phyloP scores from a whole-genome alignment of 2,113 vertebrate genomes.

The Amphilophus citrinellus region DNA sequence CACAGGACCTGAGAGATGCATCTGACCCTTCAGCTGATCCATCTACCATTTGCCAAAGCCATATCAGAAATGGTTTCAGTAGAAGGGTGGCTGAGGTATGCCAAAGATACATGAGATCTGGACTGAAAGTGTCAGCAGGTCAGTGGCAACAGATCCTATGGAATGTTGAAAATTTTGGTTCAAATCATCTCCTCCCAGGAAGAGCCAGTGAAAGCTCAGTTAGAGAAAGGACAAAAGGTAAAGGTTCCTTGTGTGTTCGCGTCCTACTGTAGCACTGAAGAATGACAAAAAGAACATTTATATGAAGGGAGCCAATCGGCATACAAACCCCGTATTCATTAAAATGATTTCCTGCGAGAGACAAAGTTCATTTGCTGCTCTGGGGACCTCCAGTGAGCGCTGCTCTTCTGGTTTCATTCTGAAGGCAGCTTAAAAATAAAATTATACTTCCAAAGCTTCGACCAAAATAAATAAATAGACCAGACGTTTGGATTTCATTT shows the following conservation, averaged over 20 bases:
- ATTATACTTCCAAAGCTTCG: neutral
- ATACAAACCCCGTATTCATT: conserved; percentile 5
- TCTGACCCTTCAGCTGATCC: too few species aligned
- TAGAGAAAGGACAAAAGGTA: neutral
- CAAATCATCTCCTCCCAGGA: neutral
- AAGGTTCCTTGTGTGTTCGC: neutral
- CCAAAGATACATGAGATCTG: too few species aligned
- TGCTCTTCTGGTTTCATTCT: neutral
- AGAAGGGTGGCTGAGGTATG: too few species aligned
- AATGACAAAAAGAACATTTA: neutral
- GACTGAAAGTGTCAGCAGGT: too few species aligned
- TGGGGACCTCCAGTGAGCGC: neutral
- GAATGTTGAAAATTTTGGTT: neutral
- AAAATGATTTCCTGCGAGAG: conserved; percentile 7
- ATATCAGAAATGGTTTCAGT: too few species aligned
- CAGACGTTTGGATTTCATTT: neutral
- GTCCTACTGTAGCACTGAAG: neutral
- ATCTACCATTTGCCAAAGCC: too few species aligned
- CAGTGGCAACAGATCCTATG: too few species aligned
- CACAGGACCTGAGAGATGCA: too few species aligned
- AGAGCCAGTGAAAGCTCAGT: too few species aligned
- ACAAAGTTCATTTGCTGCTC: neutral
- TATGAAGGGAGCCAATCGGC: neutral
- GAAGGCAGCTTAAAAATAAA: neutral
- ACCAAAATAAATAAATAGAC: conserved; percentile 19